A percentile compares a stretch with the other conserved stretches of the same genome.
Evolutionary conservation across 37 sponge, comb jelly and placozoan genomes (phyloP).

Genomic region (Aphrocallistes beatrix): DNA sequence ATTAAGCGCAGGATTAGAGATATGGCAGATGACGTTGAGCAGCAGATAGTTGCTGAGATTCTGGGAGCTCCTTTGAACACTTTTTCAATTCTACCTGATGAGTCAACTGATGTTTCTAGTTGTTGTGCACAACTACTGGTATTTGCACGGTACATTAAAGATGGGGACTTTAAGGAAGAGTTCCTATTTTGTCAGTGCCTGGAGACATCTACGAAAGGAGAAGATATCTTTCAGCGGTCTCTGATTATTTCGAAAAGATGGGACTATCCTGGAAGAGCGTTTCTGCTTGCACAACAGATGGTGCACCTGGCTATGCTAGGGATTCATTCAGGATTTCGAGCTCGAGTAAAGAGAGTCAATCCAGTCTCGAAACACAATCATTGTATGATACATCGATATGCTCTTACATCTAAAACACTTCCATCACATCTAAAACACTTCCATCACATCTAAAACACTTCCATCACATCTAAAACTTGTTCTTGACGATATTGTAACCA

Average conservation of each 20-base stretch:
- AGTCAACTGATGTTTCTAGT: constrained; percentile 4
- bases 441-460: no score
- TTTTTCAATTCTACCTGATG: background rate
- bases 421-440: background rate
- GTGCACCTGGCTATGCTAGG: constrained; percentile 7
- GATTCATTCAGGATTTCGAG: background rate
- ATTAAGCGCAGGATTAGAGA: background rate
- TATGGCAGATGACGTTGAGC: background rate
- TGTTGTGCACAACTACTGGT: constrained; percentile 14
- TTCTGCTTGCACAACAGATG: background rate
- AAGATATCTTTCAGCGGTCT: no score
- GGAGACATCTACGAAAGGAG: background rate
- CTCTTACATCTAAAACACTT: background rate
- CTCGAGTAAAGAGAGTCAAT: background rate
- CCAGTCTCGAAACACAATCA: background rate
- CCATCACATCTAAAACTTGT: no score
- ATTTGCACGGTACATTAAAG: background rate
- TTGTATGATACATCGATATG: background rate
- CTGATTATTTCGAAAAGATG: no score
- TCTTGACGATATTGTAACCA: no score
- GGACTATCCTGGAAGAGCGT: no score
- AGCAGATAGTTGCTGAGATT: background rate
- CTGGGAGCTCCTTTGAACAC: background rate
- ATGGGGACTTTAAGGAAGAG: background rate
- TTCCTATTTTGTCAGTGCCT: background rate